Evolutionary conservation across 1,140 invertebrate genomes (phyloP).

Genomic region (Holotrichia oblita): DNA sequence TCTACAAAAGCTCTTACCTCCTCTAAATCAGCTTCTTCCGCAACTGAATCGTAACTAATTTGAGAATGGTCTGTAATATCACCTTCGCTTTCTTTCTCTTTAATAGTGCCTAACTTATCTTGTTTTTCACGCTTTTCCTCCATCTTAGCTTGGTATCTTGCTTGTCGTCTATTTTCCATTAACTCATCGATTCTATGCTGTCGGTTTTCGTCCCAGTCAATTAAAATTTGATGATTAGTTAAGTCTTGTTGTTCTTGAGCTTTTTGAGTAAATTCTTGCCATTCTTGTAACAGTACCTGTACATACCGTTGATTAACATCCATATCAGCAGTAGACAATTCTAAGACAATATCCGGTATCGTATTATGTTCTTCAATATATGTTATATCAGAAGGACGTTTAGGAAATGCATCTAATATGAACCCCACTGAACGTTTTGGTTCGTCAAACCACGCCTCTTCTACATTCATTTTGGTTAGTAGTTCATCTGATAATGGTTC

Average conservation of each 20-base stretch:
- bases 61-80: slow-evolving; percentile 44
- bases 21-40: slow-evolving; percentile 54
- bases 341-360: slow-evolving; percentile 67
- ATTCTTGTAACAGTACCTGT: slow-evolving; percentile 54
- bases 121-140: slow-evolving; percentile 38
- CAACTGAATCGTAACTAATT: slow-evolving; percentile 54
- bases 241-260: slow-evolving; percentile 57
- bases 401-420: slow-evolving; percentile 68
- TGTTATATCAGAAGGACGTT: slow-evolving; percentile 62
- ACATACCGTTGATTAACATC: slow-evolving; percentile 57
- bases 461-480: slow-evolving; percentile 60
- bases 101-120: slow-evolving; percentile 7
- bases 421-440: slow-evolving; percentile 62
- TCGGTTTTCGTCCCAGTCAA: slow-evolving; percentile 50
- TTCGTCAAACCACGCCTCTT: slow-evolving; percentile 63
- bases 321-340: slow-evolving; percentile 59
- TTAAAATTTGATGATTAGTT: slow-evolving; percentile 52
- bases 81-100: slow-evolving; percentile 20
- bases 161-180: slow-evolving; percentile 49
- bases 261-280: slow-evolving; percentile 54
- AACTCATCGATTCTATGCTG: slow-evolving; percentile 52
- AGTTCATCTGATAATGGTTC: slow-evolving; percentile 57
- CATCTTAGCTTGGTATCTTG: slow-evolving; percentile 49
- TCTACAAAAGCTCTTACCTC: slow-evolving; percentile 52
- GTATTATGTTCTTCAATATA: slow-evolving; percentile 61